Percentiles rank a stretch among this genome's conserved stretches.
Conservation (phyloP, 2,113 vertebrate species). For the Rhineura floridana region DNA sequence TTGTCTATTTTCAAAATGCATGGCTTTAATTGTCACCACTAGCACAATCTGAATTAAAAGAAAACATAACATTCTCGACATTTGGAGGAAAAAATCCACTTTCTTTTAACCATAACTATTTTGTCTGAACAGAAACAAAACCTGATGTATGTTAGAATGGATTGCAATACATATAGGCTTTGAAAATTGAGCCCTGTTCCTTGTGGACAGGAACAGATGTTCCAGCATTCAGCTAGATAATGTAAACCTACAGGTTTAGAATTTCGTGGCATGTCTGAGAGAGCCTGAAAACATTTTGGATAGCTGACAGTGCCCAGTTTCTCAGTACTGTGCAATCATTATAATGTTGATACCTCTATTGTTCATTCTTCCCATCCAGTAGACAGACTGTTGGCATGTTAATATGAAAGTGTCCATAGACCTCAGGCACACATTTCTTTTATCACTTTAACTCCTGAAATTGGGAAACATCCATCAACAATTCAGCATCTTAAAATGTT, state of each 20-base stretch:
- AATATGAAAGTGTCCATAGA: background rate
- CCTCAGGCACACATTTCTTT: background rate
- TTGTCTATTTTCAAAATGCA: background rate
- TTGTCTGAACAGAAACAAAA: background rate
- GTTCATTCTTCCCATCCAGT: background rate
- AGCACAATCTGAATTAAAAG: background rate
- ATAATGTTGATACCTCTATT: background rate
- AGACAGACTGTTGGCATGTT: background rate
- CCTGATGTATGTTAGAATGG: background rate
- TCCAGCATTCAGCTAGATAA: conserved; percentile 26
- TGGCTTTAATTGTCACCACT: background rate
- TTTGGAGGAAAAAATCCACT: background rate
- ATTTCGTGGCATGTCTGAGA: conserved; percentile 27
- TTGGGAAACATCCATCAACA: background rate
- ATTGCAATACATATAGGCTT: background rate
- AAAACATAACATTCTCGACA: background rate
- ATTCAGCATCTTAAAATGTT: background rate
- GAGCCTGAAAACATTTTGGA: conserved; percentile 30
- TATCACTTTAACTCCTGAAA: background rate
- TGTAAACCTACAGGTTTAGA: conserved; percentile 20
- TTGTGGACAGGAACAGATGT: conserved; percentile 20
- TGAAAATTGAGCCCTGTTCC: conserved; percentile 31
- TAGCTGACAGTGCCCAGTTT: conserved; percentile 9
- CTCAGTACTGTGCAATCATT: background rate
- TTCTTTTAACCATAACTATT: background rate